A percentile compares a stretch with the other conserved stretches of the same genome.
Conservation (phyloP, 2,797 vertebrate species). For the Eremophila alpestris region DNA sequence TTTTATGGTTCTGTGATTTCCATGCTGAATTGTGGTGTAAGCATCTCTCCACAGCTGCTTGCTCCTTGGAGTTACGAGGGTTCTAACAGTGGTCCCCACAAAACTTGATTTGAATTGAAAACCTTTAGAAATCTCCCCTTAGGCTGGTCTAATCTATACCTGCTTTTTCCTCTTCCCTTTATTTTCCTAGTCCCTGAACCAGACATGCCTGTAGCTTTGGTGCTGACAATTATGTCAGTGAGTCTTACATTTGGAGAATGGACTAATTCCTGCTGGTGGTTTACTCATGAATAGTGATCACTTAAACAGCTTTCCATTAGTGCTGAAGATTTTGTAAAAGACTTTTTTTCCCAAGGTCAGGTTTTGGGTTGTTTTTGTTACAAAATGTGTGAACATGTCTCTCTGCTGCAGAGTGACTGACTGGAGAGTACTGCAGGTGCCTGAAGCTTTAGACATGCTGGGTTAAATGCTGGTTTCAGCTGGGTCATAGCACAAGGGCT, state of each 20-base stretch:
- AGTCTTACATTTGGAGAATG: background rate
- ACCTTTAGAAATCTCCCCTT: background rate
- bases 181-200: background rate
- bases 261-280: background rate
- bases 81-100: background rate
- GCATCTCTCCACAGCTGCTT: background rate
- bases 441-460: background rate
- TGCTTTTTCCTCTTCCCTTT: background rate
- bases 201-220: background rate
- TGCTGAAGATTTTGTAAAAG: background rate
- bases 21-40: background rate
- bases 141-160: background rate
- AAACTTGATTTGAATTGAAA: background rate
- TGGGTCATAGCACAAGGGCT: background rate
- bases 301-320: background rate
- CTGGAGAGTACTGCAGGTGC: background rate
- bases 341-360: background rate
- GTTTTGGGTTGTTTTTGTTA: background rate
- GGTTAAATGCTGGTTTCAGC: background rate
- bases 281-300: background rate
- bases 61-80: background rate
- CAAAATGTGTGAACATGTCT: background rate
- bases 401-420: background rate
- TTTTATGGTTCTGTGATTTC: background rate
- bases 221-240: background rate